These are phyloP conservation scores for Corythaeola cristata DNA, from an alignment of 2,113 vertebrate species.

Conservation along the genomic window DNA sequence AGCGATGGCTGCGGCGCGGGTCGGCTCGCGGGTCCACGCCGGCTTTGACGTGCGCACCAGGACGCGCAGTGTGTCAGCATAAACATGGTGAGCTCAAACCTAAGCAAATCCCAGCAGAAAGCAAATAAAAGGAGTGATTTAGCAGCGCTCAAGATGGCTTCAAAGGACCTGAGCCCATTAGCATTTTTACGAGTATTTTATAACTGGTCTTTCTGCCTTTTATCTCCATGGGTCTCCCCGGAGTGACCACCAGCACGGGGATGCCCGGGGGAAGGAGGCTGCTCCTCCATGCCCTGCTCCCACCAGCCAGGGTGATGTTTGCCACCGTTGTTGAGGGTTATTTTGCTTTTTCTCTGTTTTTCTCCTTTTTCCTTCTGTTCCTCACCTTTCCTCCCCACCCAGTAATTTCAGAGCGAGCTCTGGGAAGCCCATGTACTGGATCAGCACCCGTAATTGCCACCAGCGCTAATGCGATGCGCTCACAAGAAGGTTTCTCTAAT, in stretches of 20 bases:
- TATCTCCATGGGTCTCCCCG: conserved; percentile 20
- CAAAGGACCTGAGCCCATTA: background rate
- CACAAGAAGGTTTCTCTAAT: background rate
- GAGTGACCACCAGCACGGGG: background rate
- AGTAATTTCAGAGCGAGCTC: background rate
- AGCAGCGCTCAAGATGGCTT: conserved; percentile 22
- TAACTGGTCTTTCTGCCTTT: conserved; percentile 4
- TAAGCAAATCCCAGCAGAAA: conserved; percentile 42
- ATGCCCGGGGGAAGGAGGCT: background rate
- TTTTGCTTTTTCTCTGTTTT: background rate
- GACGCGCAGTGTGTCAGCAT: background rate
- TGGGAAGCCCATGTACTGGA: background rate
- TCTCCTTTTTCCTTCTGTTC: background rate
- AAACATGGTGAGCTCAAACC: conserved; percentile 57
- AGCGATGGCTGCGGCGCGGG: background rate
- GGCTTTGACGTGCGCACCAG: background rate
- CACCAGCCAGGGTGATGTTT: background rate
- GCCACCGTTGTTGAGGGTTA: background rate
- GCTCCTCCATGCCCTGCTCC: background rate
- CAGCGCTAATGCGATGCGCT: background rate
- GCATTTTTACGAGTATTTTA: conserved; percentile 42
- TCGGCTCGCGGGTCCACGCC: rapidly evolving
- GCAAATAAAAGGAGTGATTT: conserved; percentile 39
- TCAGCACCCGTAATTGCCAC: background rate
- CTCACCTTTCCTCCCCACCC: background rate